Evolutionary conservation across 2,888 invertebrate species (phyloP).

Genomic region (Buathra laborator): DNA sequence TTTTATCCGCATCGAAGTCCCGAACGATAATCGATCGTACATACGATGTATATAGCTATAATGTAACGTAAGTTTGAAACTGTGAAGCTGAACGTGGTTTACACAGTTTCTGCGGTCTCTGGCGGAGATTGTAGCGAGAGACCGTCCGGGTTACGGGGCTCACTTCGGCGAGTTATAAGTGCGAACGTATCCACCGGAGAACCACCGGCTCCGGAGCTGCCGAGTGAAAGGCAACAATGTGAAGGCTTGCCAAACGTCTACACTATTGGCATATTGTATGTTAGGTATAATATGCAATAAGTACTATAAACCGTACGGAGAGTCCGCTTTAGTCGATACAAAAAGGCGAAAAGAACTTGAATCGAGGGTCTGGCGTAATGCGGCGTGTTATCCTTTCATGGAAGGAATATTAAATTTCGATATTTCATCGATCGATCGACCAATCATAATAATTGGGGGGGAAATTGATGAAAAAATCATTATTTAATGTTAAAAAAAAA

Average conservation of each 20-base stretch:
- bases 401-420: not conserved
- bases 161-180: not conserved
- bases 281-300: conserved; percentile 25
- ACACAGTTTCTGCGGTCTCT: not conserved
- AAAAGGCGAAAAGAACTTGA: not conserved
- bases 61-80: not conserved
- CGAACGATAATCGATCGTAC: not conserved
- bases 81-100: not conserved
- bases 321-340: not conserved
- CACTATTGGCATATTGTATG: not conserved
- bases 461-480: not conserved
- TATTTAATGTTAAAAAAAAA: not conserved
- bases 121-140: conserved; percentile 5
- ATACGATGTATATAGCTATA: not conserved
- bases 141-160: not conserved
- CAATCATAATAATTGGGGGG: not conserved
- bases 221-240: conserved; percentile 83
- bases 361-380: conserved; percentile 1
- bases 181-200: not conserved
- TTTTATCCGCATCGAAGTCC: not conserved
- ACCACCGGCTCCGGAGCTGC: conserved; percentile 61
- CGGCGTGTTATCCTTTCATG: not conserved
- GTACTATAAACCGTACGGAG: not conserved
- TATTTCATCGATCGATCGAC: not conserved
- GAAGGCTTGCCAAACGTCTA: conserved; percentile 77